A percentile compares a stretch with the other conserved stretches of the same genome.
Evolutionary conservation across 2,888 invertebrate species (phyloP).

Genomic region (Cantharis rufa): DNA sequence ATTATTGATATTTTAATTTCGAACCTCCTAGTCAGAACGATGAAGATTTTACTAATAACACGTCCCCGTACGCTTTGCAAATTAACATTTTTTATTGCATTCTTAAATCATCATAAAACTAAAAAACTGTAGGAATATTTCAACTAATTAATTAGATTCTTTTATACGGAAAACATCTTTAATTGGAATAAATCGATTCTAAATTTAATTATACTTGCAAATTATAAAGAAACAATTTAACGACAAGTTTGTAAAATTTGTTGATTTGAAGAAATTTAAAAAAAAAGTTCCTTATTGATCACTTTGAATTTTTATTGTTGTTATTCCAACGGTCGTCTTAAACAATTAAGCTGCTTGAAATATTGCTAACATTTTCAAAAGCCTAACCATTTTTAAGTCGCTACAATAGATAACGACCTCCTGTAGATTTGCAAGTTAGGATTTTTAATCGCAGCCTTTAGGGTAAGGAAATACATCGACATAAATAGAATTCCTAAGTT

Average conservation of each 20-base stretch:
- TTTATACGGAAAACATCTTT: neutral
- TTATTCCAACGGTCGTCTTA: neutral
- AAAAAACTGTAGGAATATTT: slow-evolving; percentile 1
- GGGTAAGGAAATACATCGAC: neutral
- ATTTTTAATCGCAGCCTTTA: neutral
- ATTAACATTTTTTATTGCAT: slow-evolving; percentile 2
- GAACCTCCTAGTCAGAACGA: neutral
- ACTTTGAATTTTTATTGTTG: neutral
- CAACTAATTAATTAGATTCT: neutral
- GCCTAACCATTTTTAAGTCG: neutral
- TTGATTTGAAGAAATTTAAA: neutral
- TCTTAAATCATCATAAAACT: slow-evolving; percentile 2
- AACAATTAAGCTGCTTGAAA: neutral
- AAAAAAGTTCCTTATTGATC: neutral
- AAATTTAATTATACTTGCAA: slow-evolving; percentile 1
- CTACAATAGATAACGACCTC: neutral
- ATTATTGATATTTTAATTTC: neutral
- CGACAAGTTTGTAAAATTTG: neutral
- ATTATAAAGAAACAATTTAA: neutral
- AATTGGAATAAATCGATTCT: slow-evolving; percentile 2
- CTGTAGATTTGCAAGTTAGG: neutral
- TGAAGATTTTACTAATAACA: neutral
- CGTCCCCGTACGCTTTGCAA: neutral
- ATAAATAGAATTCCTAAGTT: neutral
- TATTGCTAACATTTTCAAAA: neutral